These are phyloP conservation scores for Proterorhinus semilunaris DNA, from an alignment of 2,113 vertebrate genomes.

Conservation along the genomic window DNA sequence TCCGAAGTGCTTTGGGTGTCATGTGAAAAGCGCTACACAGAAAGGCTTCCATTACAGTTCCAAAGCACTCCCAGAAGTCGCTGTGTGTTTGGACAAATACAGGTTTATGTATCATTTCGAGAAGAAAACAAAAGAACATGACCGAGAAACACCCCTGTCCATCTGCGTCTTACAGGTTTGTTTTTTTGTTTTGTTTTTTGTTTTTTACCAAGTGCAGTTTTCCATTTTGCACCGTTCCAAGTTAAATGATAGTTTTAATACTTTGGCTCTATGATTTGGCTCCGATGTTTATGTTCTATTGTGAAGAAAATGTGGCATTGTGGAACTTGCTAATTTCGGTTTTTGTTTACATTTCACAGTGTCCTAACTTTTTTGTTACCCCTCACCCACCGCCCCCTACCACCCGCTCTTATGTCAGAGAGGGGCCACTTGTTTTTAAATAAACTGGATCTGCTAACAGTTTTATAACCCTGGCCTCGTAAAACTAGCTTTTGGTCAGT, in stretches of 20 bases:
- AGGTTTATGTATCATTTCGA: too few relatives aligned
- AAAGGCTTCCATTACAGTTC: too few relatives aligned
- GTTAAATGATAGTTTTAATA: neutral
- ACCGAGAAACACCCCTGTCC: neutral
- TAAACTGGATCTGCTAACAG: constrained; percentile 75
- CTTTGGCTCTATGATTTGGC: neutral
- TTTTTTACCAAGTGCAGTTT: neutral
- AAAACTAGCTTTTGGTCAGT: constrained; percentile 82
- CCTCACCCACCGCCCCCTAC: neutral
- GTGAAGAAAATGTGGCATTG: neutral
- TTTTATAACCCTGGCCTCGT: constrained; percentile 78
- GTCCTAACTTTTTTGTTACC: constrained; percentile 7
- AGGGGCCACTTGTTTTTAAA: constrained; percentile 73
- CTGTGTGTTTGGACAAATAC: too few relatives aligned
- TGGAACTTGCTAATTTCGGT: neutral
- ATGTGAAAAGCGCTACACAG: too few relatives aligned
- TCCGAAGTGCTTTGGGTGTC: too few relatives aligned
- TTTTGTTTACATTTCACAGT: neutral
- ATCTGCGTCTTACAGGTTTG: neutral
- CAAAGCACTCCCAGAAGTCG: neutral
- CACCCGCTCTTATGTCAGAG: constrained; percentile 15
- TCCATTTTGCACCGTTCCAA: neutral
- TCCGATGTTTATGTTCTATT: neutral
- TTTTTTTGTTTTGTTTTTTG: neutral
- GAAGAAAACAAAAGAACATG: neutral